A percentile compares a stretch with the other conserved stretches of the same genome.
Conservation (phyloP, 2,888 invertebrate species). For the Philonicus albiceps region DNA sequence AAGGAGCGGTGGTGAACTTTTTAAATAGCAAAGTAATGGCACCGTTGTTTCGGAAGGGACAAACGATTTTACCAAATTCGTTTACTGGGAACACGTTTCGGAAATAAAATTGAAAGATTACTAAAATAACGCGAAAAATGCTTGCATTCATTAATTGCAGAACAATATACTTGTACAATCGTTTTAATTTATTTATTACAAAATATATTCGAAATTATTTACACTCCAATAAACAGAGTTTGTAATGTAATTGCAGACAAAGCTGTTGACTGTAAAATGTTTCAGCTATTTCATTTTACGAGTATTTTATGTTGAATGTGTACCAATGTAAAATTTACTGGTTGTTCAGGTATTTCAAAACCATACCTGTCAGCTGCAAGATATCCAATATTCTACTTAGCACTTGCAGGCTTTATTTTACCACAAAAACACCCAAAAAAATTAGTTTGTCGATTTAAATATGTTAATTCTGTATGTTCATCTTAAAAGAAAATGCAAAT, state of each 20-base stretch:
- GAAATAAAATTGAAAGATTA: not conserved
- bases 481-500: too few relatives aligned
- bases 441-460: not conserved
- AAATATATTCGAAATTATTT: not conserved
- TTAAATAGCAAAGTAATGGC: not conserved
- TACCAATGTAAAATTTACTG: too few relatives aligned
- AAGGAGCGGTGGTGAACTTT: not conserved
- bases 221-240: not conserved
- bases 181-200: not conserved
- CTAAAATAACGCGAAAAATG: not conserved
- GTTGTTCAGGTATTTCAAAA: not conserved
- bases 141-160: not conserved
- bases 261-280: not conserved
- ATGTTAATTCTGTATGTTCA: too few relatives aligned
- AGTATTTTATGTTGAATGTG: not conserved
- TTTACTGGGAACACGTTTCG: not conserved
- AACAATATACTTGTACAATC: not conserved
- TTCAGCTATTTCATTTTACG: not conserved
- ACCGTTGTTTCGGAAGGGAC: not conserved
- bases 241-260: not conserved
- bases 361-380: not conserved
- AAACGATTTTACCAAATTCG: not conserved
- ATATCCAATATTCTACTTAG: not conserved
- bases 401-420: not conserved
- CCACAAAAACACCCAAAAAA: not conserved